A percentile compares a stretch with the other conserved stretches of the same genome.
These are phyloP conservation scores for Eupristina koningsbergeri DNA, from an alignment of 1,140 invertebrate species.

Conservation along the genomic window DNA sequence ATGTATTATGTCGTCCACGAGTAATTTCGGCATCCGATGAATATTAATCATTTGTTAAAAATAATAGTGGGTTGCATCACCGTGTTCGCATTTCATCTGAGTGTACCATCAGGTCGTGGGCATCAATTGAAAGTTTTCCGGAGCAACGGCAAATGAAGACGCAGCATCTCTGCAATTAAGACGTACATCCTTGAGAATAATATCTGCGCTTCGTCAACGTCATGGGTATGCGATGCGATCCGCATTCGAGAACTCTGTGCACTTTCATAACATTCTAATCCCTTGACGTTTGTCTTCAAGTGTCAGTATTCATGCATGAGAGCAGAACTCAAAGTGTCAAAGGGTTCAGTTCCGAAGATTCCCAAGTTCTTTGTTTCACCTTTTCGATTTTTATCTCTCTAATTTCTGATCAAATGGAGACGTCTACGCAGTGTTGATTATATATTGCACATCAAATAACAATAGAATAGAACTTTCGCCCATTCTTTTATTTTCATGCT, in stretches of 20 bases:
- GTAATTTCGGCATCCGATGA: constrained; percentile 4
- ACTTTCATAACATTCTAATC: constrained; percentile 34
- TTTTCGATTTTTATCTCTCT: background rate
- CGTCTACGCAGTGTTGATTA: too few relatives aligned
- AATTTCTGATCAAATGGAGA: background rate
- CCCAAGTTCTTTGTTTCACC: background rate
- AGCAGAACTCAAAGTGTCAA: background rate
- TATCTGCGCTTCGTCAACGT: constrained; percentile 47
- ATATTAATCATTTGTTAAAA: constrained; percentile 46
- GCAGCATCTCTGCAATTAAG: constrained; percentile 34
- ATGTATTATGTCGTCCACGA: background rate
- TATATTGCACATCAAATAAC: too few relatives aligned
- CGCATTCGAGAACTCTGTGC: background rate
- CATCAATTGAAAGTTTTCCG: constrained; percentile 12
- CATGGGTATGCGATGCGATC: background rate
- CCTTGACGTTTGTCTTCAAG: background rate
- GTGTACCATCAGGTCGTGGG: background rate
- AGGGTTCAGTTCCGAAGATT: background rate
- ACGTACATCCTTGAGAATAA: constrained; percentile 47
- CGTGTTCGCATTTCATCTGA: background rate
- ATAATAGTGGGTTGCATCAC: constrained; percentile 36
- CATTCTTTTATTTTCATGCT: too few relatives aligned
- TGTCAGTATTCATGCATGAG: background rate
- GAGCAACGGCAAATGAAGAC: constrained; percentile 24
- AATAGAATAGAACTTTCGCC: too few relatives aligned